Percentiles rank a stretch among this genome's conserved stretches.
These are phyloP conservation scores for Patiria miniata DNA, from an alignment of 35 echinoderm and acorn worm genomes.

Conservation along the genomic window DNA sequence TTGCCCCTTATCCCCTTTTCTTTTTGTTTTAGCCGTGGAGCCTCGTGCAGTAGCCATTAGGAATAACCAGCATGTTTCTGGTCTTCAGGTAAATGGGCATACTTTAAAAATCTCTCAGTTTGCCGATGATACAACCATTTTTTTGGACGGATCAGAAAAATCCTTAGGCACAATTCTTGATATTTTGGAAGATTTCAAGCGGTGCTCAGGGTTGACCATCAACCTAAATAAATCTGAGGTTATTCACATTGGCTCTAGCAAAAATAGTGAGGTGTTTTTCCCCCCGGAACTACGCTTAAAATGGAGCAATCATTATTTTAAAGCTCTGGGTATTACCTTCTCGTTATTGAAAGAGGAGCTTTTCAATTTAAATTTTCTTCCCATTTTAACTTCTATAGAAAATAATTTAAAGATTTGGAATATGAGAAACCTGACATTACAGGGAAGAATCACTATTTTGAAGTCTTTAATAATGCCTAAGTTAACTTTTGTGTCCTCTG, in stretches of 20 bases:
- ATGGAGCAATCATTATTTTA: background rate
- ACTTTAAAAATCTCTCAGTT: constrained; percentile 36
- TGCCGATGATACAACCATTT: constrained; percentile 41
- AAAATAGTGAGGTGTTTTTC: background rate
- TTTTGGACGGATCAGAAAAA: constrained; percentile 28
- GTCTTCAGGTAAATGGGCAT: constrained; percentile 6
- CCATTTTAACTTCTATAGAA: constrained; percentile 21
- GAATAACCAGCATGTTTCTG: constrained; percentile 24
- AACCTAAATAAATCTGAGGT: too few relatives aligned
- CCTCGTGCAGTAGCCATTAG: background rate
- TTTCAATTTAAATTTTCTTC: constrained; percentile 25
- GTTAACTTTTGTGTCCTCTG: constrained; percentile 22
- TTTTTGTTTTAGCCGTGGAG: constrained; percentile 46
- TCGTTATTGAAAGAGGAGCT: background rate
- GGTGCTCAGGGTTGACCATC: constrained; percentile 37
- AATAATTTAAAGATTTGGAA: constrained; percentile 41
- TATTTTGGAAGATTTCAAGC: constrained; percentile 29
- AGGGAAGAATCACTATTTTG: constrained; percentile 35
- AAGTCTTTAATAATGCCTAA: constrained; percentile 28
- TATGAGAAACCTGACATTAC: constrained; percentile 17
- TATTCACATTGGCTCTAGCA: constrained; percentile 23
- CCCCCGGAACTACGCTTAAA: background rate
- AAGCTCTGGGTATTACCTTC: background rate
- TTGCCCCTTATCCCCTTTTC: constrained; percentile 33
- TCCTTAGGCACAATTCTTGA: constrained; percentile 15